phyloP scores from a whole-genome alignment of 2,113 vertebrate genomes.

The Epinephelus moara region DNA sequence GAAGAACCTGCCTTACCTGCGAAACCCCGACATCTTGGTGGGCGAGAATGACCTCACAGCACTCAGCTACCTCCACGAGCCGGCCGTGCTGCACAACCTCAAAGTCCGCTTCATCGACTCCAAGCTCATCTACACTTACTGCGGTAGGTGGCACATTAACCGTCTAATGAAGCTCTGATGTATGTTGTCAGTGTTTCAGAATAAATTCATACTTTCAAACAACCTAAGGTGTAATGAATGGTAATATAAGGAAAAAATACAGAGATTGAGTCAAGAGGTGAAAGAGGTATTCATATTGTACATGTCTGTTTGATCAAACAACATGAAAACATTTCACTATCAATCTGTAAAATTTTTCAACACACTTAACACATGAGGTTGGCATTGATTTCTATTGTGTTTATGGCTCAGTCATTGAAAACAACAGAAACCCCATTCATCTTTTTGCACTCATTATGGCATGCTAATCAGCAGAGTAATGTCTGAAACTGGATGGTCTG shows the following conservation, averaged over 20 bases:
- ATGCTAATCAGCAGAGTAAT: not conserved
- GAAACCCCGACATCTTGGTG: constrained; percentile 98
- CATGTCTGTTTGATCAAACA: not conserved
- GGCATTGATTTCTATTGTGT: not conserved
- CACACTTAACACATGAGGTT: not conserved
- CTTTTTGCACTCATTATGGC: not conserved
- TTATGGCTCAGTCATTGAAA: not conserved
- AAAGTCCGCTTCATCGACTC: constrained; percentile 98
- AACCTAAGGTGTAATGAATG: not conserved
- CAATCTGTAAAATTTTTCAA: too few relatives aligned
- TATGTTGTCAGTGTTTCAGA: not conserved
- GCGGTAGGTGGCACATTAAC: constrained; percentile 84
- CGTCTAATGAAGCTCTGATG: not conserved
- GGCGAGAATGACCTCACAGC: constrained; percentile 99
- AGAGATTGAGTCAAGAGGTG: not conserved
- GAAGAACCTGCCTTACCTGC: constrained; percentile 92
- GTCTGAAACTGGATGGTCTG: not conserved
- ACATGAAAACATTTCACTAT: not conserved
- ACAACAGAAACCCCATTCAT: not conserved
- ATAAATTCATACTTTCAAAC: not conserved
- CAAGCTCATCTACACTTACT: constrained; percentile 98
- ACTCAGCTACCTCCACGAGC: constrained; percentile 97
- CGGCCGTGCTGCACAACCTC: constrained; percentile 97
- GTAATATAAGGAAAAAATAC: not conserved
- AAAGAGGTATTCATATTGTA: not conserved